phyloP scores from a whole-genome alignment of 2,113 vertebrate species.

The Tilapia sparmanii region DNA sequence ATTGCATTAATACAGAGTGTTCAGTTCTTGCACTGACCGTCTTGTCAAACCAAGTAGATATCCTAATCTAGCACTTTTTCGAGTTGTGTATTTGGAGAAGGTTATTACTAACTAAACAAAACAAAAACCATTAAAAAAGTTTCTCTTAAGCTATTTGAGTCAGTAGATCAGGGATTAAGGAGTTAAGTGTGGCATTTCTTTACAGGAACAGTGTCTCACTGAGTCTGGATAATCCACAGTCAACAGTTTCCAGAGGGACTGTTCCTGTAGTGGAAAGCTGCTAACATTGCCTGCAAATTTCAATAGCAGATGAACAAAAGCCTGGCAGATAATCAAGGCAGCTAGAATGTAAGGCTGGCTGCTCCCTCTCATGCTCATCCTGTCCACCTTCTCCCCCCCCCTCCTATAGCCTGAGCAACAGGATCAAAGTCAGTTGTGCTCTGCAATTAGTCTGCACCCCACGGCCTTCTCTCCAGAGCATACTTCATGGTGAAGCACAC shows the following conservation, averaged over 20 bases:
- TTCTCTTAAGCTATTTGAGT: rapidly evolving
- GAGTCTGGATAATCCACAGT: neutral
- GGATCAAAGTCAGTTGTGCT: conserved; percentile 19
- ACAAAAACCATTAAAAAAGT: neutral
- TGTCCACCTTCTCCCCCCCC: neutral
- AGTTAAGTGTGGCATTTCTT: neutral
- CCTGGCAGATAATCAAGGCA: neutral
- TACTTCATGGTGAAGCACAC: neutral
- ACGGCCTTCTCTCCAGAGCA: neutral
- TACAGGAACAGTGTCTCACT: neutral
- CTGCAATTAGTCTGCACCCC: conserved; percentile 15
- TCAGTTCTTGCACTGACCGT: neutral
- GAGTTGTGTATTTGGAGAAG: neutral
- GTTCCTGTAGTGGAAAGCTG: neutral
- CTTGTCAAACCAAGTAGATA: neutral
- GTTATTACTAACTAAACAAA: neutral
- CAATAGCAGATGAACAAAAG: neutral
- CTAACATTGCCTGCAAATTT: neutral
- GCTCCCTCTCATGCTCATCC: neutral
- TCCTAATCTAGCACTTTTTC: neutral
- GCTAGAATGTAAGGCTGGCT: neutral
- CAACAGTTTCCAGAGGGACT: neutral
- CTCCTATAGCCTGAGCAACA: neutral
- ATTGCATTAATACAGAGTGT: neutral
- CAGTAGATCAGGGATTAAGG: neutral